These are phyloP conservation scores for Andricus curvator DNA, from an alignment of 2,888 invertebrate species.

Conservation along the genomic window DNA sequence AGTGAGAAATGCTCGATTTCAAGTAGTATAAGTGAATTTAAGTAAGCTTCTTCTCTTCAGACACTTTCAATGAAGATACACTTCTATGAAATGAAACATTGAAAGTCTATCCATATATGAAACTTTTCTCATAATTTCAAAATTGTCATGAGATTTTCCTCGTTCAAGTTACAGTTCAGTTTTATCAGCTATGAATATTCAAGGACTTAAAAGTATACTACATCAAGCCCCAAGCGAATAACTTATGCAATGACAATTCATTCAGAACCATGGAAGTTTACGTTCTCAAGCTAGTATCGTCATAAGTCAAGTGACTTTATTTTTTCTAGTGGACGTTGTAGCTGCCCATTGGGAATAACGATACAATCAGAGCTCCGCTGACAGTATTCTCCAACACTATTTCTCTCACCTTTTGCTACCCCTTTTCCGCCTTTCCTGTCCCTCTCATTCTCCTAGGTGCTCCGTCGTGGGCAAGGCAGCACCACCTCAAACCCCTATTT, in stretches of 20 bases:
- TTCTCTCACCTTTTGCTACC: conserved; percentile 28
- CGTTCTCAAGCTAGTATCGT: not conserved
- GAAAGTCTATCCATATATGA: not conserved
- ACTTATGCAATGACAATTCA: not conserved
- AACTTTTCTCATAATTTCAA: too few relatives aligned
- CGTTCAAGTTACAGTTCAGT: too few relatives aligned
- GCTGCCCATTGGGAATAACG: conserved; percentile 65
- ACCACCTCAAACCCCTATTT: conserved; percentile 45
- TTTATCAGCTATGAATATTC: too few relatives aligned
- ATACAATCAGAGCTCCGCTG: conserved; percentile 68
- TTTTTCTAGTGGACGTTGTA: conserved; percentile 62
- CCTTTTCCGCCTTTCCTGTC: not conserved
- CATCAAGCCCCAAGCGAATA: not conserved
- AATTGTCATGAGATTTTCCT: too few relatives aligned
- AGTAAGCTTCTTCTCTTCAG: not conserved
- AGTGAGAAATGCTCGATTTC: too few relatives aligned
- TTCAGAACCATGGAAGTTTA: not conserved
- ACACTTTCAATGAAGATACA: not conserved
- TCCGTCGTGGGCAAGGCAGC: conserved; percentile 20
- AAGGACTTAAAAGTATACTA: not conserved
- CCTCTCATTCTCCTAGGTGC: not conserved
- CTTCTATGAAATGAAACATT: not conserved
- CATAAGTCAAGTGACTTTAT: conserved; percentile 55
- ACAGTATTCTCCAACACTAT: conserved; percentile 61
- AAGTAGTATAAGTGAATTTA: not conserved